phyloP scores from a whole-genome alignment of 2,888 invertebrate species.

The Ormyrus pomaceus region DNA sequence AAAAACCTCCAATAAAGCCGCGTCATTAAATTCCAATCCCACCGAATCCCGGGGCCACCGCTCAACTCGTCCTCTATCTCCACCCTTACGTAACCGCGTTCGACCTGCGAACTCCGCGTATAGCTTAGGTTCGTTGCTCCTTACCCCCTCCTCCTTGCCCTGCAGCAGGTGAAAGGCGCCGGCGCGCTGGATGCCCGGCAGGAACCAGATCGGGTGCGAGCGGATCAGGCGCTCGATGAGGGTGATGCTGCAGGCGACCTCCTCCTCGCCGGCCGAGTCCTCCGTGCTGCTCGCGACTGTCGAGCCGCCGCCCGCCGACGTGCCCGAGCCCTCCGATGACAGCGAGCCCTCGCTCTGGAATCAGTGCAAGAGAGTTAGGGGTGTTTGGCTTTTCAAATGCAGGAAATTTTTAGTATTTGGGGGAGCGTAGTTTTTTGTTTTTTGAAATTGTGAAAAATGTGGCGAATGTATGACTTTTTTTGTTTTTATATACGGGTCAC shows the following conservation, averaged over 20 bases:
- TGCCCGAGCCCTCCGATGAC: constrained; percentile 80
- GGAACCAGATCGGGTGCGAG: constrained; percentile 96
- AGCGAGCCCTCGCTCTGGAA: constrained; percentile 82
- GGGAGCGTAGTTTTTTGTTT: neutral
- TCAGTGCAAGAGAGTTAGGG: neutral
- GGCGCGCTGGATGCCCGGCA: constrained; percentile 94
- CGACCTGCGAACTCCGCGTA: too few relatives aligned
- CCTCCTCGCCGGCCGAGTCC: constrained; percentile 76
- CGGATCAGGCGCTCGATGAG: constrained; percentile 91
- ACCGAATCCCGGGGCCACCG: too few relatives aligned
- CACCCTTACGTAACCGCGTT: too few relatives aligned
- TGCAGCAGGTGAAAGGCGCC: constrained; percentile 96
- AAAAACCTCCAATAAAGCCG: too few relatives aligned
- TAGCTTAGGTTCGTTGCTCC: neutral
- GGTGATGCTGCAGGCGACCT: constrained; percentile 88
- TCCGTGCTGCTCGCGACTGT: constrained; percentile 76
- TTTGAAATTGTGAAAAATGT: too few relatives aligned
- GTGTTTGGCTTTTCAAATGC: neutral
- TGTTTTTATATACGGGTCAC: too few relatives aligned
- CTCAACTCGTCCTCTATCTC: too few relatives aligned
- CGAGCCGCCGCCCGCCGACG: constrained; percentile 73
- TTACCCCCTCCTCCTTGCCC: constrained; percentile 93
- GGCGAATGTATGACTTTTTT: too few relatives aligned
- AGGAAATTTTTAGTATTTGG: too few relatives aligned
- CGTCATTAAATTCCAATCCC: too few relatives aligned